Evolutionary conservation across 2,888 invertebrate species (phyloP).

Genomic region (Caenorhabditis imperialis): DNA sequence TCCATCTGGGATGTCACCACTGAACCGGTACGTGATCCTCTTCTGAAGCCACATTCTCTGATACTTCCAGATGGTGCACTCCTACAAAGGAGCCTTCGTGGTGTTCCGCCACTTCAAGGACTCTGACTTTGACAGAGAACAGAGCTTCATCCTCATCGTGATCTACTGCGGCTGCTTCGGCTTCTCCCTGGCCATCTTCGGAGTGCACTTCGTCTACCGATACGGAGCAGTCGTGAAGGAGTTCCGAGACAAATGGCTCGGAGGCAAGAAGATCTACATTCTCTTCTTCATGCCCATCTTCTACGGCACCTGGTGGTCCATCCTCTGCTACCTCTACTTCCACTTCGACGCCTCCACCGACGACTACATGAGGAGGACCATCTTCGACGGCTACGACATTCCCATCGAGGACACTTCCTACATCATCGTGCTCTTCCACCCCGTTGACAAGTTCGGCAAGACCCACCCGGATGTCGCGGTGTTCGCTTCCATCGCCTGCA

Average conservation of each 20-base stretch:
- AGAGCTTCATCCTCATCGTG: constrained; percentile 25
- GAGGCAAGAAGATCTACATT: constrained; percentile 29
- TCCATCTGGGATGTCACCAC: constrained; percentile 31
- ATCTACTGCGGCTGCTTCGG: constrained; percentile 43
- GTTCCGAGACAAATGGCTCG: constrained; percentile 28
- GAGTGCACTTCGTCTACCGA: constrained; percentile 37
- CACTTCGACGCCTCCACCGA: constrained; percentile 29
- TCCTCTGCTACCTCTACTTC: constrained; percentile 38
- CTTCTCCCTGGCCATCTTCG: constrained; percentile 36
- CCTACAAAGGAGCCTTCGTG: constrained; percentile 30
- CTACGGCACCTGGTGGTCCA: constrained; percentile 33
- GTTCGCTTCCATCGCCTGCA: constrained; percentile 31
- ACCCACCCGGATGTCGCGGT: constrained; percentile 24
- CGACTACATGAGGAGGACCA: constrained; percentile 33
- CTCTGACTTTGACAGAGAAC: constrained; percentile 26
- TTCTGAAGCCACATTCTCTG: not conserved
- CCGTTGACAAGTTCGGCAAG: constrained; percentile 16
- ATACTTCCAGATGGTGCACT: constrained; percentile 25
- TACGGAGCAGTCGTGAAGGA: constrained; percentile 35
- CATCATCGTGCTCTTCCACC: constrained; percentile 31
- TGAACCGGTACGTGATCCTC: constrained; percentile 15
- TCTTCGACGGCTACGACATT: constrained; percentile 33
- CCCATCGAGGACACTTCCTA: constrained; percentile 34
- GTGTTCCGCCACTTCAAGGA: constrained; percentile 29
- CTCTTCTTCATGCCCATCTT: constrained; percentile 38